Evolutionary conservation across 92 coral and sea anemone species (phyloP).

Genomic region (Paragorgia papillata): DNA sequence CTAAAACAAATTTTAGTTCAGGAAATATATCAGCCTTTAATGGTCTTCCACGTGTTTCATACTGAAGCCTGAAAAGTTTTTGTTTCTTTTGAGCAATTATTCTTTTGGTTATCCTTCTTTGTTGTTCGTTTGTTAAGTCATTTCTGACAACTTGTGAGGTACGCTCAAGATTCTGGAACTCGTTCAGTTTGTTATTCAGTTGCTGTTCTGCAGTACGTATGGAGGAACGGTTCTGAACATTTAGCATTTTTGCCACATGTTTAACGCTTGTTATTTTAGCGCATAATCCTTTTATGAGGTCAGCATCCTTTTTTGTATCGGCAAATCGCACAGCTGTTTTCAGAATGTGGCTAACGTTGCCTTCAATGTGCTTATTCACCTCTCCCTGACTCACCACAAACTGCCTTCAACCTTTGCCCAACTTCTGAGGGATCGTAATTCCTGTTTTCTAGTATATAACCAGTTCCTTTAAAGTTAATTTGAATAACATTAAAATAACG

Average conservation of each 20-base stretch:
- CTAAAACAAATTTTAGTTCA: slow-evolving; percentile 40
- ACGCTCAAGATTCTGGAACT: slow-evolving; percentile 24
- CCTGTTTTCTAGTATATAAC: slow-evolving; percentile 42
- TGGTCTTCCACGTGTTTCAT: slow-evolving; percentile 34
- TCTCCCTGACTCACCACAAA: neutral
- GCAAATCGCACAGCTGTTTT: slow-evolving; percentile 31
- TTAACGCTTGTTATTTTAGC: slow-evolving; percentile 26
- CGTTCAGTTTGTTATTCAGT: slow-evolving; percentile 10
- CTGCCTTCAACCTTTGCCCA: slow-evolving; percentile 11
- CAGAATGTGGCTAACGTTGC: slow-evolving; percentile 34
- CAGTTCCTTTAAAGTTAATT: slow-evolving; percentile 31
- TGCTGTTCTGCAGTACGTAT: slow-evolving; percentile 29
- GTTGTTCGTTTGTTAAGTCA: slow-evolving; percentile 62
- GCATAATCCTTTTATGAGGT: slow-evolving; percentile 46
- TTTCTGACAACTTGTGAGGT: slow-evolving; percentile 60
- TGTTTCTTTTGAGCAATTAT: slow-evolving; percentile 41
- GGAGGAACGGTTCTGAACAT: slow-evolving; percentile 13
- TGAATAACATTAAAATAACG: slow-evolving; percentile 34
- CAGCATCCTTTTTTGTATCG: slow-evolving; percentile 54
- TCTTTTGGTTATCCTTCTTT: slow-evolving; percentile 36
- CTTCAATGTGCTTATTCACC: slow-evolving; percentile 20
- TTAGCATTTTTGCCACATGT: slow-evolving; percentile 24
- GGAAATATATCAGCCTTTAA: slow-evolving; percentile 39
- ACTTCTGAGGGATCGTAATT: slow-evolving; percentile 23
- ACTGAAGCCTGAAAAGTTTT: slow-evolving; percentile 26